These are phyloP conservation scores for Antheraea assamensis DNA, from an alignment of 2,888 invertebrate species.

Conservation along the genomic window DNA sequence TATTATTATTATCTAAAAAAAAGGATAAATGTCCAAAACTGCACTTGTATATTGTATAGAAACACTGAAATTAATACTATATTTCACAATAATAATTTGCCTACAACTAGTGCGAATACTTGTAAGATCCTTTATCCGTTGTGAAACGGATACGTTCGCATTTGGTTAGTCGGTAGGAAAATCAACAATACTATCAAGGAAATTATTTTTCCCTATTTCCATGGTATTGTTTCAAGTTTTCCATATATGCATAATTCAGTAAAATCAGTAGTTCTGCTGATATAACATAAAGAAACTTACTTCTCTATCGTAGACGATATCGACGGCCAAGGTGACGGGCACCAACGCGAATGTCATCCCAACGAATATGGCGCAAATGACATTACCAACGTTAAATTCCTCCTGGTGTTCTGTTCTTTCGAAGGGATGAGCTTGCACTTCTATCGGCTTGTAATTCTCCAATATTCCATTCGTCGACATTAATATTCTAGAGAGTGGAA, in stretches of 20 bases:
- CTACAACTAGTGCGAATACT: not conserved
- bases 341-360: constrained; percentile 91
- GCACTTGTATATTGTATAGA: not conserved
- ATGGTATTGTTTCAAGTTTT: too few relatives aligned
- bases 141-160: too few relatives aligned
- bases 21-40: not conserved
- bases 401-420: constrained; percentile 88
- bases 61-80: too few relatives aligned
- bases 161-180: too few relatives aligned
- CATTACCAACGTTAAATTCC: constrained; percentile 87
- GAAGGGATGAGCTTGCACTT: constrained; percentile 86
- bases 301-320: constrained; percentile 92
- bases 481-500: constrained; percentile 48
- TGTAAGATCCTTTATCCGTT: too few relatives aligned
- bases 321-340: constrained; percentile 89
- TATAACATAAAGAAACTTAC: constrained; percentile 64
- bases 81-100: not conserved
- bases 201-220: too few relatives aligned
- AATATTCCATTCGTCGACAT: constrained; percentile 62
- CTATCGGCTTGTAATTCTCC: constrained; percentile 82
- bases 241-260: too few relatives aligned
- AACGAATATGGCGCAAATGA: constrained; percentile 88
- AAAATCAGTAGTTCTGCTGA: not conserved
- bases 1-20: not conserved
- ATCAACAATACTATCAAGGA: too few relatives aligned